A percentile compares a stretch with the other conserved stretches of the same genome.
phyloP scores from a whole-genome alignment of 1,140 invertebrate species.

The Drosophila sulfurigaster region DNA sequence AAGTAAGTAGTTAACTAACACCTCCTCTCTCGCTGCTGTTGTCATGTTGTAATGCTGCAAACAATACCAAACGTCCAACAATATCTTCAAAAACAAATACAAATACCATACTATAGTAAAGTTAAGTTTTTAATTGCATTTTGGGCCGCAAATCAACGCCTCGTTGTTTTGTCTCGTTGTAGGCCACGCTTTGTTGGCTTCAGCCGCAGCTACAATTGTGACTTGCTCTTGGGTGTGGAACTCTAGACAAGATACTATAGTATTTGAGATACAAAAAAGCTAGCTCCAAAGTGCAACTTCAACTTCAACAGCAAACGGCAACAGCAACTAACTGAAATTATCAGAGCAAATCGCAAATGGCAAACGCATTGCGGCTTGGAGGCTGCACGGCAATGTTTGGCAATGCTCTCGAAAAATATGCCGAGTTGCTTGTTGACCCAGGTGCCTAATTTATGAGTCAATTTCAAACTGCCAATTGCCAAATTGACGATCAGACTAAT shows the following conservation, averaged over 20 bases:
- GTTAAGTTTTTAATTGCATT: slow-evolving; percentile 63
- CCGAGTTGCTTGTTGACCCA: slow-evolving; percentile 14
- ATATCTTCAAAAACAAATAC: slow-evolving; percentile 25
- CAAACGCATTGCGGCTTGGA: slow-evolving; percentile 39
- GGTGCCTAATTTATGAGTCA: slow-evolving; percentile 37
- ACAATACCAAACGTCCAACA: slow-evolving; percentile 18
- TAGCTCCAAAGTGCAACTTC: slow-evolving; percentile 21
- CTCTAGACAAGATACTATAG: slow-evolving; percentile 14
- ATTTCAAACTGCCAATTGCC: slow-evolving; percentile 35
- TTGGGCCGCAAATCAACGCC: slow-evolving; percentile 64
- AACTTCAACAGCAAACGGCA: not conserved
- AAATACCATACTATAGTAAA: slow-evolving; percentile 21
- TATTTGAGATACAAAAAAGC: slow-evolving; percentile 16
- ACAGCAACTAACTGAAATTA: slow-evolving; percentile 22
- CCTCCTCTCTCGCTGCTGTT: slow-evolving; percentile 18
- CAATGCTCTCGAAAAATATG: slow-evolving; percentile 28
- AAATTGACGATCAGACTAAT: slow-evolving; percentile 44
- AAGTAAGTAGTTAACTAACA: slow-evolving; percentile 35
- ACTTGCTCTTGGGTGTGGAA: slow-evolving; percentile 28
- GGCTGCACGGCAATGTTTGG: slow-evolving; percentile 37
- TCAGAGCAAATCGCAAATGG: slow-evolving; percentile 40
- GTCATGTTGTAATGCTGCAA: slow-evolving; percentile 51
- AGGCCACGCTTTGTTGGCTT: slow-evolving; percentile 67
- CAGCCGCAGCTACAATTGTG: slow-evolving; percentile 8
- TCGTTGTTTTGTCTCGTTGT: slow-evolving; percentile 39